Percentiles rank a stretch among this genome's conserved stretches.
These are phyloP conservation scores for Dolomedes plantarius DNA, from an alignment of 2,888 invertebrate species.

Conservation along the genomic window DNA sequence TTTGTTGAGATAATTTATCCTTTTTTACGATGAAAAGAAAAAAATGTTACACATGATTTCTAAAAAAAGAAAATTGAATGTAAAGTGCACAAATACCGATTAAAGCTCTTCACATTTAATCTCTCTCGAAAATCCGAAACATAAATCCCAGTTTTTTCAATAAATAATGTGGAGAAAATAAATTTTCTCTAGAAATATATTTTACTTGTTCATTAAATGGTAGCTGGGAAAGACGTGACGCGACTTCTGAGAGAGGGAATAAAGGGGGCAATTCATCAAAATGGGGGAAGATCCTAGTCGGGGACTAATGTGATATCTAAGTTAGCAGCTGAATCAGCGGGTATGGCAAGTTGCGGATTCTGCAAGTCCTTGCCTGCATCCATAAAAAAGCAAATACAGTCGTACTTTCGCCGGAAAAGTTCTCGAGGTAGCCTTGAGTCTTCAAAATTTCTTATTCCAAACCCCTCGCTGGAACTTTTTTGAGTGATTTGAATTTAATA, in stretches of 20 bases:
- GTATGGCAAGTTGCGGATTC: slow-evolving; percentile 53
- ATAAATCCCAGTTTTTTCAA: too few relatives aligned
- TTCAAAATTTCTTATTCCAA: slow-evolving; percentile 44
- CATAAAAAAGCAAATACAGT: slow-evolving; percentile 26
- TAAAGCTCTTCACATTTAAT: too few relatives aligned
- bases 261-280: slow-evolving; percentile 13
- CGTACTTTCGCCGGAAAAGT: slow-evolving; percentile 49
- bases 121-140: too few relatives aligned
- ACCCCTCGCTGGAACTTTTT: slow-evolving; percentile 32
- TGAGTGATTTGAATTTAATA: slow-evolving; percentile 67
- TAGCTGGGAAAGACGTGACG: neutral
- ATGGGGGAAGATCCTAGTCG: neutral
- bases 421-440: neutral
- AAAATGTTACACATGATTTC: too few relatives aligned
- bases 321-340: slow-evolving; percentile 64
- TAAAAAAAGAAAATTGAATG: too few relatives aligned
- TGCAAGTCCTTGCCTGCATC: slow-evolving; percentile 41
- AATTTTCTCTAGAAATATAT: neutral
- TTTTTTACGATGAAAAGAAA: too few relatives aligned
- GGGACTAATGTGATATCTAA: slow-evolving; percentile 58
- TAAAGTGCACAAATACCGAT: too few relatives aligned
- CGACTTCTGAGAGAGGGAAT: neutral
- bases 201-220: slow-evolving; percentile 8
- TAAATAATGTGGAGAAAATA: too few relatives aligned
- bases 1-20: too few relatives aligned